Evolutionary conservation across 1,140 invertebrate species (phyloP).

Genomic region (Ceratitis capitata): DNA sequence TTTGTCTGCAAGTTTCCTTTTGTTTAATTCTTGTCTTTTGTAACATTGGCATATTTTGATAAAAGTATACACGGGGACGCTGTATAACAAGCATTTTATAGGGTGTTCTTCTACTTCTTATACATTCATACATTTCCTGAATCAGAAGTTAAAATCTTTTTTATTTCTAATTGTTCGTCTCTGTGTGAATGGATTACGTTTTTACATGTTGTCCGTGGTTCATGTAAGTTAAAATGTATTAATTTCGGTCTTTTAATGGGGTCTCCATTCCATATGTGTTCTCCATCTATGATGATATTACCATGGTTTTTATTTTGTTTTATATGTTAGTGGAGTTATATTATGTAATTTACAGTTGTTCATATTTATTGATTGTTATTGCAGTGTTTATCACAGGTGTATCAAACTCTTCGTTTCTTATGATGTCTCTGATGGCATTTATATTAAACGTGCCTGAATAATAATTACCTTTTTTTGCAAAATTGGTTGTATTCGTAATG

Average conservation of each 20-base stretch:
- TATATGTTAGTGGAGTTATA: background rate
- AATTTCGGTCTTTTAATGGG: background rate
- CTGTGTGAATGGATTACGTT: background rate
- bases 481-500: background rate
- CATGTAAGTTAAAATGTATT: background rate
- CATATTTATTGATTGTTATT: background rate
- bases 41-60: background rate
- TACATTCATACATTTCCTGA: too few species aligned
- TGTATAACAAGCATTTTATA: background rate
- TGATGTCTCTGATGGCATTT: background rate
- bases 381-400: background rate
- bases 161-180: background rate
- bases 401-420: background rate
- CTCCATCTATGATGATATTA: background rate
- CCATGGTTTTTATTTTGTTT: background rate
- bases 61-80: background rate
- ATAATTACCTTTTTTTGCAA: background rate
- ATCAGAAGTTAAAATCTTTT: too few species aligned
- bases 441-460: background rate
- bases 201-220: background rate
- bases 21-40: background rate
- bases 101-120: background rate
- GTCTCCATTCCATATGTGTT: background rate
- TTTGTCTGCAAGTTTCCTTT: background rate
- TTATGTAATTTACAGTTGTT: background rate